phyloP scores from a whole-genome alignment of 2,888 invertebrate genomes.

The Julus scandinavius region DNA sequence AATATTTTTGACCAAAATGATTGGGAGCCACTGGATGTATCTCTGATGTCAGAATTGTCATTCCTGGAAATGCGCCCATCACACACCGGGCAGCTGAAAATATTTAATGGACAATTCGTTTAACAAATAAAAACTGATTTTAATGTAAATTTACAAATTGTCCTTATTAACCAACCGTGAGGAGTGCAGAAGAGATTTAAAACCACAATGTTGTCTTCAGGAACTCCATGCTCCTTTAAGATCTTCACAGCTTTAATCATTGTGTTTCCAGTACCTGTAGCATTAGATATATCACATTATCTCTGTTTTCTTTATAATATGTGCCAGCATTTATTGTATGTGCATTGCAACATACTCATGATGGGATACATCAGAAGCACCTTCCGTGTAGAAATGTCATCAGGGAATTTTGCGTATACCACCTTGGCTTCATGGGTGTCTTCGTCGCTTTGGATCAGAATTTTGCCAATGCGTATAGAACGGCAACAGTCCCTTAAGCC shows the following conservation, averaged over 20 bases:
- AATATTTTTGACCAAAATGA: slow-evolving; percentile 98
- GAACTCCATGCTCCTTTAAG: slow-evolving; percentile 91
- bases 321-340: not conserved
- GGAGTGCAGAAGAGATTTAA: slow-evolving; percentile 98
- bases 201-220: slow-evolving; percentile 94
- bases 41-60: slow-evolving; percentile 96
- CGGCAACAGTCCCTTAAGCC: slow-evolving; percentile 91
- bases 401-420: slow-evolving; percentile 96
- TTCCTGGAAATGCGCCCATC: slow-evolving; percentile 82
- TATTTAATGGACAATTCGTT: not conserved
- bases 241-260: slow-evolving; percentile 94
- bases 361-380: slow-evolving; percentile 98
- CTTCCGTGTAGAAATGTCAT: slow-evolving; percentile 87
- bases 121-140: not conserved
- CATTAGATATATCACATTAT: not conserved
- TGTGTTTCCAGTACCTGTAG: slow-evolving; percentile 88
- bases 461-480: slow-evolving; percentile 98
- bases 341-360: slow-evolving; percentile 77
- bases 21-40: slow-evolving; percentile 94
- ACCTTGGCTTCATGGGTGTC: slow-evolving; percentile 97
- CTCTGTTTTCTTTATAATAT: not conserved
- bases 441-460: slow-evolving; percentile 94
- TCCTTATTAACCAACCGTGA: slow-evolving; percentile 63
- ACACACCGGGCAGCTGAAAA: slow-evolving; percentile 82
- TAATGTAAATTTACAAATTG: too few species aligned